Base-by-base conservation (phyloP, 37 sponge, comb jelly and placozoan genomes). In the Spongilla lacustris region DNA sequence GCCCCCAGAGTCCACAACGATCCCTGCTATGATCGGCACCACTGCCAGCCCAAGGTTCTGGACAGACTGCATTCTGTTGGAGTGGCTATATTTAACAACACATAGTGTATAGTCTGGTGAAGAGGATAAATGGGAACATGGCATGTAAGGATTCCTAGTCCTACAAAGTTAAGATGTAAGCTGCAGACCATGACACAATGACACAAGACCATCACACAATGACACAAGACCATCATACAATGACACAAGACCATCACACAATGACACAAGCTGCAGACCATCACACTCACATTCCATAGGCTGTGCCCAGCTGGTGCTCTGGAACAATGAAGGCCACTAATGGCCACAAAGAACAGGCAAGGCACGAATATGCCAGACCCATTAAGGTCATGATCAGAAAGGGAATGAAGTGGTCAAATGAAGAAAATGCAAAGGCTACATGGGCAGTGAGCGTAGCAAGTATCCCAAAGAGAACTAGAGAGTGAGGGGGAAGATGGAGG, bases 1-100 rank as follows among this genome's bases (percentile, higher is more conserved):
- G 29, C 99, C 99, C 10, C 75, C 67, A 23, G 73, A 70, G 75
- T 94, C 97, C 36, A 96, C 80, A 46, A 98, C 93, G 12, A 73
- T 41, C 12, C 99, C 99, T 37, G 96, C 90, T 32, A 89, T 83
- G 6, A 88, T 41, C 13, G 94, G 28, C 25, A 99, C 90, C 3
- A 97, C 78, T 50, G 99, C 97, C 66, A 99, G 92, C 12, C 99
- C 99, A 72, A 97, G 95, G 83, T 99, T 99, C 93, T 99, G 99
- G 0, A 99, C 83, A 28, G 97, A 90, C 90, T 99, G 99, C 99
- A 99, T 99, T 24, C 97, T 96, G 76, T 30, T 68, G 71, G 67
- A 30, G 34, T n/a, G n/a, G n/a, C n/a, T n/a, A n/a, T n/a, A n/a
- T n/a, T n/a, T n/a, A n/a, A n/a, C n/a, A n/a, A n/a, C n/a, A n/a